Evolutionary conservation across 1,140 invertebrate genomes (phyloP), one percentile per base, ranked within the genome.

Genomic region (Halesus radiatus): DNA sequence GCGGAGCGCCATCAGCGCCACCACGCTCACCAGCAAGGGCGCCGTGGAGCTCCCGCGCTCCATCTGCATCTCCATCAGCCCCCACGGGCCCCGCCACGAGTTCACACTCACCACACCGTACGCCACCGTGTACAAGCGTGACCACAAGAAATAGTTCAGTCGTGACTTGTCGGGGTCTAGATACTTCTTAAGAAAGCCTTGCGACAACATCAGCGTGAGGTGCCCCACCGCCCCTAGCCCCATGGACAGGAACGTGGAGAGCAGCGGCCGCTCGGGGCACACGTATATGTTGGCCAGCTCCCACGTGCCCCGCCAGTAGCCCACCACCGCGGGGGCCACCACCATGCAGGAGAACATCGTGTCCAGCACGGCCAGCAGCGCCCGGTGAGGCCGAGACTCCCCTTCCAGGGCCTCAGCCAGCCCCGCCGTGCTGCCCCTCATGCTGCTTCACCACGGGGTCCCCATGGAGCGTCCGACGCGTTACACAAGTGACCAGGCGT

Each of bases 241-340:
- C 3, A 94, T 88, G 64, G 94, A 95, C n/a, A 91, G 87, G 15
- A 92, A 86, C 10, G 92, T 91, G 84, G 94, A 95, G 3, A 91
- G 80, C 0, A 92, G 86, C 13, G 87, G 85, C 32, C 92, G 85
- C 0, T 90, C 86, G 1, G 94, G 93, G 64, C 92, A 92, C 23
- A 96, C 89, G 85, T 94, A 93, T 32, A 92, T 85, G 80, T 94
- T 94, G 90, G 95, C 93, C 18, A 97, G 90, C 58, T 92, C 91
- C 95, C 95, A 97, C 32, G 94, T 95, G 70, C 95, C 95, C 32
- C 96, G 90, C 96, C 96, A 97, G 85, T 96, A 97, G 62, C 92
- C 92, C 8, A 97, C 94, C 1, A 96, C 95, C 10, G 93, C 91
- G 8, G 95, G 95, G 0, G 94, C 93, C 6, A 96, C 92, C 13